These are phyloP conservation scores for Rosalia funebris DNA, from an alignment of 2,888 invertebrate genomes.

Conservation along the genomic window DNA sequence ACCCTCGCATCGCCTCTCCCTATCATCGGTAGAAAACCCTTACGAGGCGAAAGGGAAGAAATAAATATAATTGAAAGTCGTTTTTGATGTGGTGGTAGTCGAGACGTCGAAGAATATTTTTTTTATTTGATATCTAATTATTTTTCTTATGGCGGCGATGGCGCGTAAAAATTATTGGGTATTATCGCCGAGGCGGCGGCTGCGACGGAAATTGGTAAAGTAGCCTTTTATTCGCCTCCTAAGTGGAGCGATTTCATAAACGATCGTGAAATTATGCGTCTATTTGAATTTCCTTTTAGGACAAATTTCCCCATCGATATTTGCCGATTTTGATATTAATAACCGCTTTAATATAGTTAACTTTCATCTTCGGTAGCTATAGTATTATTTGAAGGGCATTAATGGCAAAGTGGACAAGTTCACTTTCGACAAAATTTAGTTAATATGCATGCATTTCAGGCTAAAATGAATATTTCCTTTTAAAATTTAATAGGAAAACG, in stretches of 20 bases:
- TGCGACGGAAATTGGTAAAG: not conserved
- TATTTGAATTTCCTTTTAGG: not conserved
- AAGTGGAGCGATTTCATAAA: not conserved
- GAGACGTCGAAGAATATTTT: constrained; percentile 14
- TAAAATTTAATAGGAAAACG: no score
- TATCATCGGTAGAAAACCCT: constrained; percentile 40
- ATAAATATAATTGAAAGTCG: constrained; percentile 49
- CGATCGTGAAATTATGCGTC: not conserved
- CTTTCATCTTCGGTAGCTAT: no score
- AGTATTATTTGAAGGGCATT: no score
- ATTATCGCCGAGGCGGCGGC: constrained; percentile 1
- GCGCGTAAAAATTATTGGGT: not conserved
- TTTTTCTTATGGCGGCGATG: constrained; percentile 1
- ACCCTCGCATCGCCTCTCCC: constrained; percentile 39
- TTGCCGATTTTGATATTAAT: no score
- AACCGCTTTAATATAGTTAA: no score
- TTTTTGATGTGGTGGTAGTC: constrained; percentile 33
- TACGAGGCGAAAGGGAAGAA: constrained; percentile 42
- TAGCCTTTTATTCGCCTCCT: not conserved
- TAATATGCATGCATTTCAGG: no score
- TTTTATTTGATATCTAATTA: constrained; percentile 19
- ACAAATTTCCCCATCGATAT: not conserved
- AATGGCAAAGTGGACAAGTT: no score
- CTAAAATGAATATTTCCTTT: no score
- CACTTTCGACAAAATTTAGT: no score